Conservation (phyloP, 2,113 vertebrate genomes). For the Equus przewalskii region DNA sequence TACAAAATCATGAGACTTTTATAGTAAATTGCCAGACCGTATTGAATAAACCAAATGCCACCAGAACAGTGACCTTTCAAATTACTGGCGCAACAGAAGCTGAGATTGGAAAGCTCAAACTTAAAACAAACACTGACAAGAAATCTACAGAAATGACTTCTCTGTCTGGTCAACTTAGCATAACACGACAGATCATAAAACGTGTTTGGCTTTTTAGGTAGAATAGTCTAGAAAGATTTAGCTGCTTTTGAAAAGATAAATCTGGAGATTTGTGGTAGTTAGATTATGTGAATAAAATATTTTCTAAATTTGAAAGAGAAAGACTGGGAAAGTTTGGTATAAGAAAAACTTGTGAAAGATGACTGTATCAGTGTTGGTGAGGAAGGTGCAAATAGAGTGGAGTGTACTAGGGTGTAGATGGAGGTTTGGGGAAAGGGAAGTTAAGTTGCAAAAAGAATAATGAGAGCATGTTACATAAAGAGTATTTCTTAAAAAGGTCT, state of each 20-base stretch:
- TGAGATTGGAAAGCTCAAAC: slow-evolving; percentile 70
- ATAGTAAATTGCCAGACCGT: slow-evolving; percentile 67
- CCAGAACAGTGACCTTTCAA: slow-evolving; percentile 77
- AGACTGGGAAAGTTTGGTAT: background rate
- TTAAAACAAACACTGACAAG: slow-evolving; percentile 69
- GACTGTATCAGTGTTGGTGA: background rate
- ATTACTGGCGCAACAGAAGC: slow-evolving; percentile 59
- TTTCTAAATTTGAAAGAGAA: slow-evolving; percentile 1
- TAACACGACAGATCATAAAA: slow-evolving; percentile 64
- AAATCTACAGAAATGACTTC: slow-evolving; percentile 56
- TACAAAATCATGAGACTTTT: slow-evolving; percentile 74
- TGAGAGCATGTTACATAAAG: background rate
- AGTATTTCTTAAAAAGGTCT: background rate
- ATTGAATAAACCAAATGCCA: slow-evolving; percentile 77
- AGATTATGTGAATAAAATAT: background rate
- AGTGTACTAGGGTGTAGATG: fast-evolving
- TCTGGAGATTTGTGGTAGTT: background rate
- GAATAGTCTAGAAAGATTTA: slow-evolving; percentile 37
- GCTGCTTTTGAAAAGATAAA: slow-evolving; percentile 51
- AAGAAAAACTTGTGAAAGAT: background rate
- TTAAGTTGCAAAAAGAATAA: background rate
- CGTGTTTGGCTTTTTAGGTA: slow-evolving; percentile 24
- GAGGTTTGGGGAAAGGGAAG: background rate
- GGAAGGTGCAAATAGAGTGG: background rate
- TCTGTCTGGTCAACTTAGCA: slow-evolving; percentile 65